Conservation (phyloP, 2,797 vertebrate species). For the Oreochromis grahami region DNA sequence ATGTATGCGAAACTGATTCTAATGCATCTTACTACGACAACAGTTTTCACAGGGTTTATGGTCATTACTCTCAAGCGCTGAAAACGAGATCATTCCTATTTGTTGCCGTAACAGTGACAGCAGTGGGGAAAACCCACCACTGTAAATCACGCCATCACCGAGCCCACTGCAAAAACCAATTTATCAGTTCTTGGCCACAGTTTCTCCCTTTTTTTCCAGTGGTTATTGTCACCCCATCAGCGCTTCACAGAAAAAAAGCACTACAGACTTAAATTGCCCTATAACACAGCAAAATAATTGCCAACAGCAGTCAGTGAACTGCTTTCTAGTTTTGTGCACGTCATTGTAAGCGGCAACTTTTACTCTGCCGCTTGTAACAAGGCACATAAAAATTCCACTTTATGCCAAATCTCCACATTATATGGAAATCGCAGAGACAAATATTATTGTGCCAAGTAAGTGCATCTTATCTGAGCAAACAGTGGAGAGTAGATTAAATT, state of each 20-base stretch:
- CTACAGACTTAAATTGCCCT: background rate
- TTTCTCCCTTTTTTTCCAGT: background rate
- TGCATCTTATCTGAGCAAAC: background rate
- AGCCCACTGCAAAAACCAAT: background rate
- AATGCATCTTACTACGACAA: background rate
- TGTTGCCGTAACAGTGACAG: background rate
- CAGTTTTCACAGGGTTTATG: background rate
- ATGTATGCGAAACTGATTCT: background rate
- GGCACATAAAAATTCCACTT: background rate
- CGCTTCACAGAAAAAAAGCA: background rate
- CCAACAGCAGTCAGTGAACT: background rate
- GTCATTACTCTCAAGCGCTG: background rate
- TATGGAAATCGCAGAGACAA: background rate
- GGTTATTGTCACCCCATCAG: background rate
- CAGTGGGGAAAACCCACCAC: background rate
- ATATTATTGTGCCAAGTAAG: background rate
- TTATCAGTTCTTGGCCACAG: background rate
- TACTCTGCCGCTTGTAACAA: background rate
- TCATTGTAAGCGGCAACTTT: background rate
- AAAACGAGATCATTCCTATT: background rate
- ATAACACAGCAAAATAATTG: background rate
- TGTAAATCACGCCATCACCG: background rate
- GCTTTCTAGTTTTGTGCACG: background rate
- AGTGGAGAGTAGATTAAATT: background rate
- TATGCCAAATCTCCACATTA: background rate